Percentiles rank a stretch among this genome's conserved stretches.
phyloP scores from a whole-genome alignment of 2,888 invertebrate species.

The Fissipunctia ypsillon region DNA sequence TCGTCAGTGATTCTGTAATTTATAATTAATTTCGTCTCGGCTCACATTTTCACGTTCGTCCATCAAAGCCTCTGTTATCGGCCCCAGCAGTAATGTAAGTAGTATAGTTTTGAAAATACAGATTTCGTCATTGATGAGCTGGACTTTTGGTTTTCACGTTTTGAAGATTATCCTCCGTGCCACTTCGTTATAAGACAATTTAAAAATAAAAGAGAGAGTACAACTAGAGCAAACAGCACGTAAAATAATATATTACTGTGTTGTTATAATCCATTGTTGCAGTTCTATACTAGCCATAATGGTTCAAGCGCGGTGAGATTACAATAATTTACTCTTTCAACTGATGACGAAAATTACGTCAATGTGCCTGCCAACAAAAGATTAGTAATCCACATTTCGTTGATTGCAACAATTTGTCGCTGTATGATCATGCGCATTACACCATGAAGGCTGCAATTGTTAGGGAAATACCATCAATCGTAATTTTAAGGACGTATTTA shows the following conservation, averaged over 20 bases:
- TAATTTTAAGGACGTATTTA: constrained; percentile 85
- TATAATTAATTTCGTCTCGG: too few relatives aligned
- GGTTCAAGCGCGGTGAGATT: constrained; percentile 65
- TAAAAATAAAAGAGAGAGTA: constrained; percentile 7
- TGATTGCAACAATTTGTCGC: constrained; percentile 89
- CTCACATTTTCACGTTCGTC: too few relatives aligned
- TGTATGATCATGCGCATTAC: constrained; percentile 82
- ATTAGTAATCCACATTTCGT: constrained; percentile 85
- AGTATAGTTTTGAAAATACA: not conserved
- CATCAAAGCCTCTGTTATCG: too few relatives aligned
- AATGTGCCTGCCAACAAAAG: constrained; percentile 73
- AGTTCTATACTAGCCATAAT: constrained; percentile 50
- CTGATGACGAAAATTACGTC: constrained; percentile 75
- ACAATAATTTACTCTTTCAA: constrained; percentile 70
- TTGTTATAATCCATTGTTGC: constrained; percentile 48
- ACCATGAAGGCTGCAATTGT: constrained; percentile 89
- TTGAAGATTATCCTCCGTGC: not conserved
- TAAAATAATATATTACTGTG: constrained; percentile 9
- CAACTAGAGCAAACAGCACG: constrained; percentile 5
- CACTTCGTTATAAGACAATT: not conserved
- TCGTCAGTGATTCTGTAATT: too few relatives aligned
- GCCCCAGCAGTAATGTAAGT: too few relatives aligned
- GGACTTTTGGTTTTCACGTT: not conserved
- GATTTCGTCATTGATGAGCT: not conserved
- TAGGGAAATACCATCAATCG: constrained; percentile 87